Evolutionary conservation across 2,113 vertebrate species (phyloP).

Genomic region (Tetraodon nigroviridis): DNA sequence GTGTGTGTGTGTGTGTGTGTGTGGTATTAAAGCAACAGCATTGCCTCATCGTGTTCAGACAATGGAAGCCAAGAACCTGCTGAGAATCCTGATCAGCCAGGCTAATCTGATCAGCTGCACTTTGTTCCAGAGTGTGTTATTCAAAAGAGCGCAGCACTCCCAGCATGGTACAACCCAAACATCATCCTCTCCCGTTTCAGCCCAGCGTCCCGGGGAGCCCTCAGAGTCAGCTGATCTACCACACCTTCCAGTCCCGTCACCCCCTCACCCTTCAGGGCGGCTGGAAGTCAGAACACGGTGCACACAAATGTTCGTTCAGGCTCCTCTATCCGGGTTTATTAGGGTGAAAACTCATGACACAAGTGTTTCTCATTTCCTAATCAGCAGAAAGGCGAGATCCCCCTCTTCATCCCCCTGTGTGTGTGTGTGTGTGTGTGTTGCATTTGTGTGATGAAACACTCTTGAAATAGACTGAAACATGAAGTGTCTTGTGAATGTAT

Average conservation of each 20-base stretch:
- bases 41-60: constrained; percentile 30
- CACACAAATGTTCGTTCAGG: constrained; percentile 24
- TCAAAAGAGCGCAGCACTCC: constrained; percentile 63
- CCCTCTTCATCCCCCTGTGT: constrained; percentile 6
- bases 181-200: constrained; percentile 65
- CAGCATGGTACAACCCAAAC: constrained; percentile 67
- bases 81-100: constrained; percentile 57
- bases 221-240: constrained; percentile 41
- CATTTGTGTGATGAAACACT: constrained; percentile 63
- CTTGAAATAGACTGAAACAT: constrained; percentile 62
- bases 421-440: constrained; percentile 22
- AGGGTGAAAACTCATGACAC: constrained; percentile 51
- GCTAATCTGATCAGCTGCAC: constrained; percentile 70
- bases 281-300: constrained; percentile 36
- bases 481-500: constrained; percentile 56
- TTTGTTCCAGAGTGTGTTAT: constrained; percentile 60
- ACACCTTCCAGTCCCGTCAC: constrained; percentile 20
- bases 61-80: constrained; percentile 51
- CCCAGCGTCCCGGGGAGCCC: constrained; percentile 23
- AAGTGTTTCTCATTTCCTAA: constrained; percentile 51
- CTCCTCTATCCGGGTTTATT: constrained; percentile 41
- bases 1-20: constrained; percentile 16
- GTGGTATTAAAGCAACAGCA: constrained; percentile 28
- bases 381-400: constrained; percentile 47
- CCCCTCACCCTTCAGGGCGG: constrained; percentile 7